phyloP scores from a whole-genome alignment of 1,140 invertebrate genomes.

The Saccostrea cuccullata region DNA sequence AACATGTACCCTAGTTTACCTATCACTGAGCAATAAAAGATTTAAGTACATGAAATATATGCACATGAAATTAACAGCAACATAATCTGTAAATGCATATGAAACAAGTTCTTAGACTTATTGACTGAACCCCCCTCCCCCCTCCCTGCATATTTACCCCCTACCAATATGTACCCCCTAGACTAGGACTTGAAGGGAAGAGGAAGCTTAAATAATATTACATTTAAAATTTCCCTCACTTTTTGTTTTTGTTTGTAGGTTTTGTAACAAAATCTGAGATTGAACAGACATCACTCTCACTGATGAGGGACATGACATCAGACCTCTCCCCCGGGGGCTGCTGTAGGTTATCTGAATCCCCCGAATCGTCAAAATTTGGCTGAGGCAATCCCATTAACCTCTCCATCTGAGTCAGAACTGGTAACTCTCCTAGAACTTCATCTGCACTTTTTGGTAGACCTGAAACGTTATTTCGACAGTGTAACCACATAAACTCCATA shows the following conservation, averaged over 20 bases:
- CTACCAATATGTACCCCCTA: too few relatives aligned
- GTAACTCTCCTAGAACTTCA: neutral
- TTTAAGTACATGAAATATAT: too few relatives aligned
- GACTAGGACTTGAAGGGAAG: too few relatives aligned
- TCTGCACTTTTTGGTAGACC: neutral
- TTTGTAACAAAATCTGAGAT: constrained; percentile 58
- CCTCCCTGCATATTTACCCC: too few relatives aligned
- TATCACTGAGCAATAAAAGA: too few relatives aligned
- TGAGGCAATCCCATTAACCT: constrained; percentile 51
- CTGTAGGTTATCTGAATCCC: constrained; percentile 27
- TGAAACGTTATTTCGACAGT: neutral
- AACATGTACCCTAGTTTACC: too few relatives aligned
- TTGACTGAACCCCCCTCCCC: too few relatives aligned
- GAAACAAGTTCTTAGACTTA: too few relatives aligned
- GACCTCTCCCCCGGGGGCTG: constrained; percentile 21
- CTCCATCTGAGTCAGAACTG: constrained; percentile 47
- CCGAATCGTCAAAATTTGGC: constrained; percentile 63
- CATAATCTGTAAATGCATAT: too few relatives aligned
- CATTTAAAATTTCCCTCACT: neutral
- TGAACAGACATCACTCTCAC: constrained; percentile 62
- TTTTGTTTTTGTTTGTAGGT: constrained; percentile 43
- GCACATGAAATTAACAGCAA: too few relatives aligned
- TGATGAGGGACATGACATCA: constrained; percentile 48
- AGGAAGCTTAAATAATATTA: too few relatives aligned
- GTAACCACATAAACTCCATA: neutral